These are phyloP conservation scores for Zaprionus taronus DNA, from an alignment of 1,140 invertebrate genomes.

Conservation along the genomic window DNA sequence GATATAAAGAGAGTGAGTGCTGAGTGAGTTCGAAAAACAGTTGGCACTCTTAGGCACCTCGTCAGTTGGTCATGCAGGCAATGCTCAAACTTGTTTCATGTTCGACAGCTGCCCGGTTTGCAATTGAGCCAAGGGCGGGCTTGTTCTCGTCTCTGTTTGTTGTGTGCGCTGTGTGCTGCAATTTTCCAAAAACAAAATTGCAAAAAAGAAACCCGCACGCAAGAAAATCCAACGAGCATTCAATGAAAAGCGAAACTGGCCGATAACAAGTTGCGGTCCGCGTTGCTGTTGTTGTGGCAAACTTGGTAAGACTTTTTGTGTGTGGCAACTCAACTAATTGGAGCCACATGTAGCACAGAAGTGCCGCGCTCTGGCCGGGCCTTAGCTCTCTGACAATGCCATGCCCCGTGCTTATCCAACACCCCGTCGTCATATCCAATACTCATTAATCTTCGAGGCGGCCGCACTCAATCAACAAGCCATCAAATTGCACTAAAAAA, in stretches of 20 bases:
- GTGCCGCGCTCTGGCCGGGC: conserved; percentile 1
- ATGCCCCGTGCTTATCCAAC: neutral
- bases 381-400: neutral
- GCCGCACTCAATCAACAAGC: conserved; percentile 55
- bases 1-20: neutral
- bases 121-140: conserved; percentile 79
- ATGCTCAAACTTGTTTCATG: conserved; percentile 65
- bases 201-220: conserved; percentile 27
- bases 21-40: conserved; percentile 10
- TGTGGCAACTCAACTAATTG: conserved; percentile 54
- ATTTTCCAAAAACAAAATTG: conserved; percentile 42
- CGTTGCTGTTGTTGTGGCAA: conserved; percentile 14
- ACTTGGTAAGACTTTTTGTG: conserved; percentile 18
- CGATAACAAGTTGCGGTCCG: conserved; percentile 53
- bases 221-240: conserved; percentile 42
- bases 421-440: conserved; percentile 4
- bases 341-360: conserved; percentile 50
- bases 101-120: conserved; percentile 49
- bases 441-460: conserved; percentile 52
- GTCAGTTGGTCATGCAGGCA: conserved; percentile 36
- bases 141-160: conserved; percentile 48
- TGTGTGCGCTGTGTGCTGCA: conserved; percentile 34
- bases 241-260: conserved; percentile 73
- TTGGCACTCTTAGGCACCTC: conserved; percentile 29
- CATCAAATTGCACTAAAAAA: conserved; percentile 38